Conservation (phyloP, 2,888 invertebrate species). For the Tenthredo mesomela region DNA sequence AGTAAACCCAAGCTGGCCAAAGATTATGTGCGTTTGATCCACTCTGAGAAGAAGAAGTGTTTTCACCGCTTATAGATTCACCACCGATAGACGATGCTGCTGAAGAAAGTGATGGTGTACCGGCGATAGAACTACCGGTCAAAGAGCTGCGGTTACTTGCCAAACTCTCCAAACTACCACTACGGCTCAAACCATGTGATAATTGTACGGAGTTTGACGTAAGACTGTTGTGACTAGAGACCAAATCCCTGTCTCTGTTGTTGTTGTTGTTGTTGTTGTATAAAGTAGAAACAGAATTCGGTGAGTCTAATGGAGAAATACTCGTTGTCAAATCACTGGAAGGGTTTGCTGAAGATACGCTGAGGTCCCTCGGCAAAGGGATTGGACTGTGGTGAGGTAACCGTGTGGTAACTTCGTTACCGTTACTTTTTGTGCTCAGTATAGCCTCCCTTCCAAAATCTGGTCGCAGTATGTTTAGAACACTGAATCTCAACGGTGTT, state of each 20-base stretch:
- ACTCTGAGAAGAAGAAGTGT: constrained; percentile 59
- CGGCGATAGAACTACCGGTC: constrained; percentile 71
- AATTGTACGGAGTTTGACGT: constrained; percentile 68
- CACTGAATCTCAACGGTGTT: constrained; percentile 86
- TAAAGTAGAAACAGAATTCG: constrained; percentile 54
- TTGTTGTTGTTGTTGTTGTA: background rate
- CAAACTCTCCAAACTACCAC: constrained; percentile 75
- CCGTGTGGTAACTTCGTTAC: constrained; percentile 59
- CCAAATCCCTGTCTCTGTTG: constrained; percentile 62
- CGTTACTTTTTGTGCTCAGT: constrained; percentile 80
- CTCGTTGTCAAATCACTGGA: constrained; percentile 56
- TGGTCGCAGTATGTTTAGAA: constrained; percentile 92
- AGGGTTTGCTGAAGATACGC: constrained; percentile 59
- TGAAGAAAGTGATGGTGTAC: constrained; percentile 73
- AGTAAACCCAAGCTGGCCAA: constrained; percentile 99
- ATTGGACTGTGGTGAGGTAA: constrained; percentile 63
- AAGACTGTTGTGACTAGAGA: constrained; percentile 66
- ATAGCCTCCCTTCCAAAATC: constrained; percentile 90
- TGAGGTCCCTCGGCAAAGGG: constrained; percentile 68
- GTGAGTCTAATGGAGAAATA: constrained; percentile 65
- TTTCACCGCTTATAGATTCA: constrained; percentile 70
- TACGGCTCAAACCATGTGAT: constrained; percentile 70
- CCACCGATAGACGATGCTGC: constrained; percentile 67
- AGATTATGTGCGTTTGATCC: constrained; percentile 78
- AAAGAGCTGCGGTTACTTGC: constrained; percentile 75